Base-by-base conservation (phyloP, 1,140 invertebrate genomes). In the Micrasema minimum region DNA sequence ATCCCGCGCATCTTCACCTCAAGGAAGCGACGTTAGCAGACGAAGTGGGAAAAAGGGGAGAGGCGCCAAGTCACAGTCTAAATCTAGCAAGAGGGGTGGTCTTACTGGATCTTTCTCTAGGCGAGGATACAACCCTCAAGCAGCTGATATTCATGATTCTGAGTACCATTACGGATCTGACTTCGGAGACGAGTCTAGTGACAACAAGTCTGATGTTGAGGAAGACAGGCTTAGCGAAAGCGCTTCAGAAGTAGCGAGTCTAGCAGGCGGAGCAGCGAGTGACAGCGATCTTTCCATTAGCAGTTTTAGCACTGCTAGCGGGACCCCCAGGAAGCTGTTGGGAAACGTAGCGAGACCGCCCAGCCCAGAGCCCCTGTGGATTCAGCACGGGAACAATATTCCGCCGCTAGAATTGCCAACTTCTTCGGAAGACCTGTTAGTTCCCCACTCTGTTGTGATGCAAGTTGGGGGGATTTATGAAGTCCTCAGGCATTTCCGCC, bases 121-220 rank as follows among this genome's bases (percentile, higher is more conserved):
- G 57, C 82, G 88, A 81, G 91, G 91, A 70, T 93, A 93, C 79
- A 92, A 92, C 83, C 87, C 89, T 9, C 83, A 85, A 57, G 87
- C 87, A 12, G 87, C 89, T n/a, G 91, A 92, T 67, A 89, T 92
- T 76, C 88, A 91, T 71, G 92, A 94, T 76, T 93, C 92, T 1
- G 94, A 96, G 77, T 96, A 95, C 80, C 92, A 94, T 79, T 95
- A 95, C 81, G 93, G 93, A 0, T 95, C 93, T 2, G 93, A 95
- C 80, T 95, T 95, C 80, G 93, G 92, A 2, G 93, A 94, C 77
- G 91, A 92, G 68, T 92, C 91, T 0, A 92, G 91, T 78, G 92
- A 93, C 55, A 86, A 86, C 74, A 93, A 93, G 76, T 91, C 89
- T 78, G 90, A 91, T 1, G 86, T 89, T 59, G 90, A 91, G 62